These are phyloP conservation scores for Catharus ustulatus DNA, from an alignment of 2,797 vertebrate genomes.

Conservation along the genomic window DNA sequence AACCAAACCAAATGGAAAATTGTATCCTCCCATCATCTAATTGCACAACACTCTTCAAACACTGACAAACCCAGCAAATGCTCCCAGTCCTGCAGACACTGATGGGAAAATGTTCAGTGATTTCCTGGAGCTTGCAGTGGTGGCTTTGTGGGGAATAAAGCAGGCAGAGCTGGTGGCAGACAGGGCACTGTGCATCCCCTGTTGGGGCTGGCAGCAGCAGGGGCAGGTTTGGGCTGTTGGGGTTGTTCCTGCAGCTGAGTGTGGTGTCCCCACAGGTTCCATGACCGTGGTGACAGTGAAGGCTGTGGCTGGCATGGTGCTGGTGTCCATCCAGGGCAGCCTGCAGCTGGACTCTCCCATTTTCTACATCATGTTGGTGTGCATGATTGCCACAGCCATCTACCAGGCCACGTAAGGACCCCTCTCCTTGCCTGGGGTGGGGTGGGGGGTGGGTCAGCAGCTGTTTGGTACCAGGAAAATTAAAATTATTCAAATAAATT, in stretches of 20 bases:
- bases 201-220: not conserved
- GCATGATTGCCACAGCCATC: constrained; percentile 89
- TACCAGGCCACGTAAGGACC: constrained; percentile 90
- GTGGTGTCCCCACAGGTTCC: constrained; percentile 80
- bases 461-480: not conserved
- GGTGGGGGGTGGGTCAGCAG: not conserved
- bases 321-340: constrained; percentile 84
- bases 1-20: not conserved
- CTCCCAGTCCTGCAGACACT: not conserved
- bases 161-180: not conserved
- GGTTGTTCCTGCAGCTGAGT: not conserved
- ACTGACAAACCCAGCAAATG: not conserved
- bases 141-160: not conserved
- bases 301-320: constrained; percentile 91
- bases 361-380: constrained; percentile 94
- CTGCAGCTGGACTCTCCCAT: constrained; percentile 92
- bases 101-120: not conserved
- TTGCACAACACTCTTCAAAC: not conserved
- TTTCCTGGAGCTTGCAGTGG: not conserved
- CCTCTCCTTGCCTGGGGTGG: accelerated
- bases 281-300: constrained; percentile 92
- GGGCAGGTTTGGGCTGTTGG: not conserved
- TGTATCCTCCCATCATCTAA: not conserved
- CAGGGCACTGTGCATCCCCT: not conserved
- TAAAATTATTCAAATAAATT: no score